Percentiles rank a stretch among this genome's conserved stretches.
These are phyloP conservation scores for Pseudorasbora parva DNA, from an alignment of 2,113 vertebrate genomes.

Conservation along the genomic window DNA sequence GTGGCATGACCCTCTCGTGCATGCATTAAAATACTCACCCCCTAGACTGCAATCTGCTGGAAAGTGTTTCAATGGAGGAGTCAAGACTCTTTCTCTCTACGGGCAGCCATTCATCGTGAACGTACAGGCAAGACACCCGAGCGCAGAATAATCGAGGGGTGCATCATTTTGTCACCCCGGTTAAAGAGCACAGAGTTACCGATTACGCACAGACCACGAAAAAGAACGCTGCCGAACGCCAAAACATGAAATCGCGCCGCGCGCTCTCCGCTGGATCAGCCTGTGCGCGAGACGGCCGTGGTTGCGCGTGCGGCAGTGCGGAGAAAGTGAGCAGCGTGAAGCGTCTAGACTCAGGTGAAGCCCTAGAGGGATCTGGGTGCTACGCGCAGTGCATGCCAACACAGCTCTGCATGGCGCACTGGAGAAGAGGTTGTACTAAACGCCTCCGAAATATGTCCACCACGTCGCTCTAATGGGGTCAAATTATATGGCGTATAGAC, in stretches of 20 bases:
- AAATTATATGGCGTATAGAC: neutral
- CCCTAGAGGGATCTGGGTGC: conserved; percentile 66
- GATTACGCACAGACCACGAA: conserved; percentile 61
- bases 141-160: conserved; percentile 76
- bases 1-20: conserved; percentile 32
- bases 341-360: conserved; percentile 77
- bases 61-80: conserved; percentile 66
- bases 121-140: conserved; percentile 73
- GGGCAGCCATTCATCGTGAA: conserved; percentile 87
- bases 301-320: conserved; percentile 38
- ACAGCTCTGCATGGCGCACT: conserved; percentile 61
- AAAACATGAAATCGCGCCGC: neutral
- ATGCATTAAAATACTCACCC: conserved; percentile 66
- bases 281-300: neutral
- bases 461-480: conserved; percentile 40
- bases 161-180: conserved; percentile 60
- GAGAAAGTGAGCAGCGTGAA: conserved; percentile 33
- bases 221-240: conserved; percentile 26
- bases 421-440: neutral
- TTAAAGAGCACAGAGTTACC: conserved; percentile 71
- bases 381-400: conserved; percentile 68
- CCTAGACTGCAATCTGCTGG: conserved; percentile 60
- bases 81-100: conserved; percentile 70
- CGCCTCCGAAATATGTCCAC: conserved; percentile 54
- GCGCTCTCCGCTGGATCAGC: conserved; percentile 35